A percentile compares a stretch with the other conserved stretches of the same genome.
These are phyloP conservation scores for Macrophya alboannulata DNA, from an alignment of 2,888 invertebrate species.

Conservation along the genomic window DNA sequence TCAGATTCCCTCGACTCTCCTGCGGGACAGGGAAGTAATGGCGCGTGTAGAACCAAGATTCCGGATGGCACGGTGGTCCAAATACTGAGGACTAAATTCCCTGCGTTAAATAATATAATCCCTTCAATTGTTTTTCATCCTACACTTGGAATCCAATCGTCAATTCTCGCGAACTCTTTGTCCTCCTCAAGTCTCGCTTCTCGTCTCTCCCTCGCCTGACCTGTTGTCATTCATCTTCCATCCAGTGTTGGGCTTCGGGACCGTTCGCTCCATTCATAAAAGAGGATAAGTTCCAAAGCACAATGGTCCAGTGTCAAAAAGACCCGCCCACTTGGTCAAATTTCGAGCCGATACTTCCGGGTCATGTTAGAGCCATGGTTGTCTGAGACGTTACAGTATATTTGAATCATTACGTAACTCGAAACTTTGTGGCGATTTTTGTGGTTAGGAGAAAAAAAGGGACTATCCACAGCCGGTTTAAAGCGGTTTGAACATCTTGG, in stretches of 20 bases:
- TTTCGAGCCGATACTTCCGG: conserved; percentile 55
- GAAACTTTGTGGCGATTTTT: conserved; percentile 52
- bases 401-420: conserved; percentile 38
- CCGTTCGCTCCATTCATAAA: background rate
- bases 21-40: conserved; percentile 42
- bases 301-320: conserved; percentile 46
- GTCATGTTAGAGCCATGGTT: conserved; percentile 6
- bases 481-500: background rate
- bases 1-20: conserved; percentile 32
- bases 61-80: conserved; percentile 47
- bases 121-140: background rate
- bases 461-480: conserved; percentile 25
- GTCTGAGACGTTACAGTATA: conserved; percentile 28
- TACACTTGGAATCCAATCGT: background rate
- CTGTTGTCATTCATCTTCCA: background rate
- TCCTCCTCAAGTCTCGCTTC: background rate
- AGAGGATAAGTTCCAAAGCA: conserved; percentile 13
- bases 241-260: background rate
- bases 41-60: conserved; percentile 47
- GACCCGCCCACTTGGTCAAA: conserved; percentile 45
- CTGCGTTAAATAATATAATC: background rate
- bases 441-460: conserved; percentile 25
- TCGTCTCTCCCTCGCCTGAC: background rate
- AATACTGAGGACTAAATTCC: background rate
- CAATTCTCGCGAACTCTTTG: background rate